Percentiles rank a stretch among this genome's conserved stretches.
These are phyloP conservation scores for Lithosia quadra DNA, from an alignment of 2,888 invertebrate genomes.

Conservation along the genomic window DNA sequence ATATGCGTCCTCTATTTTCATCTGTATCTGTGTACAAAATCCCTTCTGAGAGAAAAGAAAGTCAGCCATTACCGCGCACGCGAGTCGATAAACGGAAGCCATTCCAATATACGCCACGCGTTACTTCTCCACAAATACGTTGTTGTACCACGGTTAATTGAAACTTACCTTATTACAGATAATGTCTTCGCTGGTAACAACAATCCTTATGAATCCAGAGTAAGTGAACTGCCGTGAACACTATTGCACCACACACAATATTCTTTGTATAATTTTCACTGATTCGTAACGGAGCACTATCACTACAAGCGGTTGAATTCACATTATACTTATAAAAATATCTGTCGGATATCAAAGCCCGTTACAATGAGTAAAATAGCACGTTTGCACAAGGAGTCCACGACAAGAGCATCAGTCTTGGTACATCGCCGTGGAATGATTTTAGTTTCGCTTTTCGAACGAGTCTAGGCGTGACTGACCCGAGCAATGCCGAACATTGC, in stretches of 20 bases:
- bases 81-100: slow-evolving; percentile 85
- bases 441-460: slow-evolving; percentile 85
- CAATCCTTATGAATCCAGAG: slow-evolving; percentile 83
- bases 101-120: slow-evolving; percentile 80
- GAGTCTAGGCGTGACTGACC: slow-evolving; percentile 86
- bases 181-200: slow-evolving; percentile 69
- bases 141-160: slow-evolving; percentile 46
- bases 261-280: slow-evolving; percentile 74
- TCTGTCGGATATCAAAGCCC: slow-evolving; percentile 74
- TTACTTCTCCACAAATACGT: slow-evolving; percentile 48
- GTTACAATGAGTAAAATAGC: slow-evolving; percentile 77
- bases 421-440: slow-evolving; percentile 85
- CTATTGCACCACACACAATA: slow-evolving; percentile 82
- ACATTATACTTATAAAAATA: slow-evolving; percentile 79
- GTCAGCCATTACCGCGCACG: slow-evolving; percentile 86
- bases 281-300: slow-evolving; percentile 75
- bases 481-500: slow-evolving; percentile 76
- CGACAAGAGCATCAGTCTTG: slow-evolving; percentile 86
- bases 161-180: slow-evolving; percentile 73
- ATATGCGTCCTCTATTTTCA: slow-evolving; percentile 44
- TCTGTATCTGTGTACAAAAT: slow-evolving; percentile 55
- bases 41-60: slow-evolving; percentile 71
- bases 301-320: slow-evolving; percentile 79
- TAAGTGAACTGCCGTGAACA: slow-evolving; percentile 71
- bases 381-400: slow-evolving; percentile 79